Conservation (phyloP, 2,888 invertebrate species). For the Cantharis rustica region DNA sequence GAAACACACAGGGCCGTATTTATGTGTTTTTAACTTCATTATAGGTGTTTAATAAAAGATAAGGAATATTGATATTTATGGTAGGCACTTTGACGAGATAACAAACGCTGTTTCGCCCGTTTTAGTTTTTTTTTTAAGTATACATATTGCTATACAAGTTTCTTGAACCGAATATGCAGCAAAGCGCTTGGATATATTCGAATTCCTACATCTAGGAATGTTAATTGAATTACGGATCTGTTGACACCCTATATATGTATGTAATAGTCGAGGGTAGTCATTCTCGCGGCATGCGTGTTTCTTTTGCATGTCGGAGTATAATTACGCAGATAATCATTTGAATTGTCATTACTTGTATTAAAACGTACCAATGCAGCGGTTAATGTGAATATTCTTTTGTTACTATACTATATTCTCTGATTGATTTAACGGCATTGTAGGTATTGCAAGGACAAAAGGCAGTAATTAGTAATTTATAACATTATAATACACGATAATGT, state of each 20-base stretch:
- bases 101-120: background rate
- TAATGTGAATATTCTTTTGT: conserved; percentile 41
- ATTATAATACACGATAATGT: conserved; percentile 20
- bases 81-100: background rate
- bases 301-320: conserved; percentile 46
- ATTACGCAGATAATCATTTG: conserved; percentile 50
- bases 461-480: conserved; percentile 37
- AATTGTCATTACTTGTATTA: conserved; percentile 52
- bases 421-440: conserved; percentile 36
- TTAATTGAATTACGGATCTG: conserved; percentile 26
- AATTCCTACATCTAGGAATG: background rate
- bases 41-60: background rate
- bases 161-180: background rate
- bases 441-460: conserved; percentile 33
- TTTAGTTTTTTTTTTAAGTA: background rate
- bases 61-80: background rate
- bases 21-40: background rate
- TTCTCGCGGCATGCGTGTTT: conserved; percentile 39
- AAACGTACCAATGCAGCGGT: conserved; percentile 42
- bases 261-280: conserved; percentile 27
- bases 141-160: background rate
- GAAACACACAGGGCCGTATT: conserved; percentile 24
- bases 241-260: conserved; percentile 14
- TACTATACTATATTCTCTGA: conserved; percentile 30
- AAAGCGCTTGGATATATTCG: background rate